These are phyloP conservation scores for Pangasianodon hypophthalmus DNA, from an alignment of 2,113 vertebrate species.

Conservation along the genomic window DNA sequence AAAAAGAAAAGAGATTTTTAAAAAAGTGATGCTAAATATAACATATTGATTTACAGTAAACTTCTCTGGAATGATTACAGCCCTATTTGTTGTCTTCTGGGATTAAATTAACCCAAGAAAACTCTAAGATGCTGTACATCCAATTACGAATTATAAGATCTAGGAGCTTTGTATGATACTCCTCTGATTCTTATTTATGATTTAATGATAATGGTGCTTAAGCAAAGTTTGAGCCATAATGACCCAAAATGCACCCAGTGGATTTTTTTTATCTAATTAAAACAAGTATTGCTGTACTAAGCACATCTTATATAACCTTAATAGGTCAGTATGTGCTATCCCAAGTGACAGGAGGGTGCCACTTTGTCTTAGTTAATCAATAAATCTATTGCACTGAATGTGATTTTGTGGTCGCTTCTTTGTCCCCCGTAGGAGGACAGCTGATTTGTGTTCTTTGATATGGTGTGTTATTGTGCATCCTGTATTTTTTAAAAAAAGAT, in stretches of 20 bases:
- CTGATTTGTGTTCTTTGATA: neutral
- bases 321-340: neutral
- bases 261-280: neutral
- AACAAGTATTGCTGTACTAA: slow-evolving; percentile 6
- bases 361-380: slow-evolving; percentile 35
- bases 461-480: neutral
- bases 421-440: neutral
- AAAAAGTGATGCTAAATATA: neutral
- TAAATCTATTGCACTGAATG: slow-evolving; percentile 16
- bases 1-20: neutral
- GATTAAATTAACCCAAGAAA: neutral
- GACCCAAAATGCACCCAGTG: neutral
- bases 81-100: neutral
- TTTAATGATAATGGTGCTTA: neutral
- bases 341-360: slow-evolving; percentile 19
- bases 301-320: neutral
- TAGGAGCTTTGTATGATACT: neutral
- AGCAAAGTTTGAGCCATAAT: neutral
- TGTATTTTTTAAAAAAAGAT: neutral
- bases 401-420: neutral
- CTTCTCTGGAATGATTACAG: neutral
- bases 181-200: neutral
- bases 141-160: neutral
- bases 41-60: neutral
- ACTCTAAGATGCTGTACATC: neutral